Percentiles rank a stretch among this genome's conserved stretches.
These are phyloP conservation scores for Argopecten irradians DNA, from an alignment of 1,140 invertebrate genomes.

Conservation along the genomic window DNA sequence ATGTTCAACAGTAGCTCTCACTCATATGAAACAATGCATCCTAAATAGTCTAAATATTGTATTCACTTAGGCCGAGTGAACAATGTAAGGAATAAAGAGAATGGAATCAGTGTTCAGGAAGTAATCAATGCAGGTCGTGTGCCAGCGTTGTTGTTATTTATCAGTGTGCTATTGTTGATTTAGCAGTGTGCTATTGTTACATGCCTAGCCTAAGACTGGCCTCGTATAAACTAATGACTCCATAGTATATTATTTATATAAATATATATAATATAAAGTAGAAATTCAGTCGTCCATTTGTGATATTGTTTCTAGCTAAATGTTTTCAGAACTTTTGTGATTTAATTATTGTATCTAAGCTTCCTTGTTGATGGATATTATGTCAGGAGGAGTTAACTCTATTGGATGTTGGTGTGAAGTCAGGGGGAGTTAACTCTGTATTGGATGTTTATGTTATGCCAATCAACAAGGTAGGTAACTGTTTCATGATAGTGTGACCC, in stretches of 20 bases:
- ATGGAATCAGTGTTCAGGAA: background rate
- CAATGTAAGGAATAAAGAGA: too few species aligned
- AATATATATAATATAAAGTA: background rate
- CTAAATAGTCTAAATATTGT: too few species aligned
- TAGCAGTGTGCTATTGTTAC: slow-evolving; percentile 3
- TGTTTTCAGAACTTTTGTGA: background rate
- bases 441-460: background rate
- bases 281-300: background rate
- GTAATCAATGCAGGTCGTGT: background rate
- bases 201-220: background rate
- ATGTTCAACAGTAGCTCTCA: background rate
- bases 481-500: background rate
- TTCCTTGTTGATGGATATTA: background rate
- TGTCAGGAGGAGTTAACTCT: too few species aligned
- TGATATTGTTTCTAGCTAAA: slow-evolving; percentile 7
- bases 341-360: background rate
- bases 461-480: background rate
- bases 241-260: background rate
- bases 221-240: background rate
- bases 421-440: background rate
- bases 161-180: background rate
- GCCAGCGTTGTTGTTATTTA: background rate
- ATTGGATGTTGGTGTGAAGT: too few species aligned
- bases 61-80: too few species aligned
- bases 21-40: too few species aligned